Conservation (phyloP, 2,113 vertebrate genomes). For the Melanotaenia duboulayi region DNA sequence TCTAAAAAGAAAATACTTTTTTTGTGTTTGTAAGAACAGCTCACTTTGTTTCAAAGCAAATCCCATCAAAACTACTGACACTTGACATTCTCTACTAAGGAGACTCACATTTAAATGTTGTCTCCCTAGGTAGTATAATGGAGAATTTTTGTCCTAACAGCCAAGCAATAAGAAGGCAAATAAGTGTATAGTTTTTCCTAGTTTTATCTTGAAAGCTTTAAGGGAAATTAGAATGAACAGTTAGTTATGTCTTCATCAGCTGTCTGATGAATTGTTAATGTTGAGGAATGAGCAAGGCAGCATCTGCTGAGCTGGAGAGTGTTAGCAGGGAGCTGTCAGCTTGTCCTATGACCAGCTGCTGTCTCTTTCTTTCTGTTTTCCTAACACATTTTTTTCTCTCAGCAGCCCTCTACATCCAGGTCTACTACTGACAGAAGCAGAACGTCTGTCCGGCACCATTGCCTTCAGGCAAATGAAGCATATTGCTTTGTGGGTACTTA, state of each 20-base stretch:
- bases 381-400: constrained; percentile 3
- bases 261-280: constrained; percentile 23
- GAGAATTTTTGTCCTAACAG: not conserved
- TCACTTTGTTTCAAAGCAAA: not conserved
- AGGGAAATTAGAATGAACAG: not conserved
- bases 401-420: not conserved
- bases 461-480: constrained; percentile 1
- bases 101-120: not conserved
- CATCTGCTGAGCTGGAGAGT: not conserved
- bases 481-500: not conserved
- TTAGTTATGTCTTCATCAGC: constrained; percentile 2
- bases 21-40: not conserved
- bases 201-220: not conserved
- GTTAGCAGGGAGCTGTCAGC: constrained; percentile 10
- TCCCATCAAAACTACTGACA: not conserved
- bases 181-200: not conserved
- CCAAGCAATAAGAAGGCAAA: not conserved
- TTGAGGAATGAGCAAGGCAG: not conserved
- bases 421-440: constrained; percentile 4
- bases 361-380: constrained; percentile 9
- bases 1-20: not conserved
- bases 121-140: not conserved
- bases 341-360: constrained; percentile 9
- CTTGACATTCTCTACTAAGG: not conserved
- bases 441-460: constrained; percentile 35